Conservation (phyloP, 2,113 vertebrate genomes). For the Brachyistius frenatus region DNA sequence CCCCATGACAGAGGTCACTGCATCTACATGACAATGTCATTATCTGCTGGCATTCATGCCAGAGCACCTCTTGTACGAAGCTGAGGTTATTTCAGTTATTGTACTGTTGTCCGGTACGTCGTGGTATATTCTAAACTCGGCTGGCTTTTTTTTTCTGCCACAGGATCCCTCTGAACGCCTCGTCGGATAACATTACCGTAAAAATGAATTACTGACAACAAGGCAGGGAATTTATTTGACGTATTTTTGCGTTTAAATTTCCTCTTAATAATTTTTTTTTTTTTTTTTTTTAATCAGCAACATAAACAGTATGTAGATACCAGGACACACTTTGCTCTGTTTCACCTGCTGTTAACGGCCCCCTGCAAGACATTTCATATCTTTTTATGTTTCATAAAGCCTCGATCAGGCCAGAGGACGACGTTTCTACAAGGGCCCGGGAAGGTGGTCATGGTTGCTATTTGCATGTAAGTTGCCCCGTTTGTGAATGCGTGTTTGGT, state of each 20-base stretch:
- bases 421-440: conserved; percentile 95
- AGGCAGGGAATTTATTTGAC: not conserved
- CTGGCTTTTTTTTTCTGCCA: conserved; percentile 15
- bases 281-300: not conserved
- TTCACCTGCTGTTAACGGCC: not conserved
- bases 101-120: conserved; percentile 25
- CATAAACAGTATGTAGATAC: not conserved
- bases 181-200: not conserved
- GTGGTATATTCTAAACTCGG: conserved; percentile 51
- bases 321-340: not conserved
- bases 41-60: conserved; percentile 45
- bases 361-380: not conserved
- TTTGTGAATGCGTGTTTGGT: not conserved
- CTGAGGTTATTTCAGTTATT: conserved; percentile 28
- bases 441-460: conserved; percentile 98
- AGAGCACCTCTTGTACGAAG: conserved; percentile 14
- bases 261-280: not conserved
- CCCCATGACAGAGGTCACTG: conserved; percentile 34
- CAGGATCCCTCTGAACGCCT: not conserved
- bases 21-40: conserved; percentile 46
- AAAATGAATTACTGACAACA: not conserved
- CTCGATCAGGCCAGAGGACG: conserved; percentile 89
- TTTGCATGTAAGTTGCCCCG: conserved; percentile 94
- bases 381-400: conserved; percentile 79
- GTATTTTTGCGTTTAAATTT: not conserved